These are phyloP conservation scores for Parus major DNA, from an alignment of 2,113 vertebrate genomes.

Conservation along the genomic window DNA sequence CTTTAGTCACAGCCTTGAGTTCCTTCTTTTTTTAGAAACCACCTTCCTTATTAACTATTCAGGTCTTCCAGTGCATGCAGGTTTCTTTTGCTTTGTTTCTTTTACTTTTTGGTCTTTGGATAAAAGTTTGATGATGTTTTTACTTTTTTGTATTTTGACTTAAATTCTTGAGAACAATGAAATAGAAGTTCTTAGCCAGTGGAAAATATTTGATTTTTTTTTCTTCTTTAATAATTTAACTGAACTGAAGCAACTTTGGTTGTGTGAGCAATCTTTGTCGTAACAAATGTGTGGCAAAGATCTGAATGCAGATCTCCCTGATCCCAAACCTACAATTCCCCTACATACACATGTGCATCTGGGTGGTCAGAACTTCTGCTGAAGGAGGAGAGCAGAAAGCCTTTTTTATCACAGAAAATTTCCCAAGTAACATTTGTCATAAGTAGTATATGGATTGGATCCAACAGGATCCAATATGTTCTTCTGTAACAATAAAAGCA, in stretches of 20 bases:
- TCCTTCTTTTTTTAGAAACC: slow-evolving; percentile 30
- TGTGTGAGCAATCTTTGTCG: not conserved
- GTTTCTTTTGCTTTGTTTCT: not conserved
- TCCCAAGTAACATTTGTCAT: not conserved
- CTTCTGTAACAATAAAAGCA: not conserved
- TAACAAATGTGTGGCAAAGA: not conserved
- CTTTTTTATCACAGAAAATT: not conserved
- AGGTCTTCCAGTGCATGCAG: not conserved
- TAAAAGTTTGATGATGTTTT: not conserved
- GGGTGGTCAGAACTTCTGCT: not conserved
- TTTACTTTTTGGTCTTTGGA: not conserved
- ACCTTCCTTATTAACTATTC: not conserved
- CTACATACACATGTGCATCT: rapidly evolving
- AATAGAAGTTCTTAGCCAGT: not conserved
- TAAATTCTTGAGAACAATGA: not conserved
- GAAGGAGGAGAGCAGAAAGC: not conserved
- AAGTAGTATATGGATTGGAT: not conserved
- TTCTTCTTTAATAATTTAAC: not conserved
- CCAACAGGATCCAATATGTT: not conserved
- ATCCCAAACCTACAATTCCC: not conserved
- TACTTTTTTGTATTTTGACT: not conserved
- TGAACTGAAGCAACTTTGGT: not conserved
- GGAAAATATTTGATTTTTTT: not conserved
- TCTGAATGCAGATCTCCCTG: not conserved
- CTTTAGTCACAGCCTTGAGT: slow-evolving; percentile 16